Conservation (phyloP, 1,140 invertebrate genomes). For the Leptopilina boulardi region DNA sequence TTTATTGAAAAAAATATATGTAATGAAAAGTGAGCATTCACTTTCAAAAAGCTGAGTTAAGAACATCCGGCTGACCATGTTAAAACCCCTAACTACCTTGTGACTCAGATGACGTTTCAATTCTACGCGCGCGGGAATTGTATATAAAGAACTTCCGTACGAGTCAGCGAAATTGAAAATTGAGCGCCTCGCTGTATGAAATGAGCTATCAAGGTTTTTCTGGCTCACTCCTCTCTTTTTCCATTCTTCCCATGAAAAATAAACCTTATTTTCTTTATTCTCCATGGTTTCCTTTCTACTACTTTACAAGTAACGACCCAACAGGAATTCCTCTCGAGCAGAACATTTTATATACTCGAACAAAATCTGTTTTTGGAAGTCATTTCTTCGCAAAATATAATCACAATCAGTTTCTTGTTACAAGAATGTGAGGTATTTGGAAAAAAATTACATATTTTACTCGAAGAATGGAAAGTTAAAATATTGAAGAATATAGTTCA, state of each 20-base stretch:
- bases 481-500: too few relatives aligned
- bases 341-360: background rate
- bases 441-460: background rate
- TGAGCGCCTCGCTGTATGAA: background rate
- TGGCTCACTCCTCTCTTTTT: background rate
- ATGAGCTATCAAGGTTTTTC: slow-evolving; percentile 17
- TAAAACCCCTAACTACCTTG: background rate
- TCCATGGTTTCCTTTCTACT: slow-evolving; percentile 14
- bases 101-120: slow-evolving; percentile 25
- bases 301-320: background rate
- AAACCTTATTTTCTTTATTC: slow-evolving; percentile 3
- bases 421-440: background rate
- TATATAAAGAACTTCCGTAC: background rate
- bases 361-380: too few relatives aligned
- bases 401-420: too few relatives aligned
- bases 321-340: background rate
- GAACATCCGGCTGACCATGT: slow-evolving; percentile 1
- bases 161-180: slow-evolving; percentile 28
- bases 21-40: slow-evolving; percentile 15
- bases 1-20: background rate
- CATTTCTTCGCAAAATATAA: too few relatives aligned
- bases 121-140: background rate
- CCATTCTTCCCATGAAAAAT: background rate
- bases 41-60: background rate
- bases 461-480: background rate